Evolutionary conservation across 2,797 vertebrate genomes (phyloP).

Genomic region (Gymnoscopelus braueri): DNA sequence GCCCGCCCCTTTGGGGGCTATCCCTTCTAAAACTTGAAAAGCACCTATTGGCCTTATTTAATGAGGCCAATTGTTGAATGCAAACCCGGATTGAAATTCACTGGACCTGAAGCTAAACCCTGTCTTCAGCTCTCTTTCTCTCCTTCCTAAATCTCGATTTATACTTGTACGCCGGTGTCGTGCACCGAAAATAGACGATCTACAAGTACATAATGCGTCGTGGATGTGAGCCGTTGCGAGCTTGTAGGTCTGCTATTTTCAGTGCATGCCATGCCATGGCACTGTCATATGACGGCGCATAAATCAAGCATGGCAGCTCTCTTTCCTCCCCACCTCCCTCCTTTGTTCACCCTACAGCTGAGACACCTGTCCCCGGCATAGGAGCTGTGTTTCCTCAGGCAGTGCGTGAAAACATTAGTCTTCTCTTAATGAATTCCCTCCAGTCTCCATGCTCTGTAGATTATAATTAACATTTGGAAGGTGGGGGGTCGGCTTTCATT

Average conservation of each 20-base stretch:
- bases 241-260: no score
- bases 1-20: no score
- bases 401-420: slow-evolving; percentile 40
- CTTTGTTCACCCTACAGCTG: slow-evolving; percentile 13
- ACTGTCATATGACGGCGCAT: no score
- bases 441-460: slow-evolving; percentile 39
- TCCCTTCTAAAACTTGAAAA: no score
- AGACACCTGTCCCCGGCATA: slow-evolving; percentile 45
- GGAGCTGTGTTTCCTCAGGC: slow-evolving; percentile 30
- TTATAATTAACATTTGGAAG: slow-evolving; percentile 62
- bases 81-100: slow-evolving; percentile 52
- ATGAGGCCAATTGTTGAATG: slow-evolving; percentile 24
- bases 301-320: neutral
- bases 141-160: slow-evolving; percentile 10
- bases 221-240: no score
- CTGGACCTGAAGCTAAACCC: slow-evolving; percentile 14
- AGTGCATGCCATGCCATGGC: no score
- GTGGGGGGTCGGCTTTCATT: slow-evolving; percentile 63
- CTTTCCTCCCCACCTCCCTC: slow-evolving; percentile 9
- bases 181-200: no score
- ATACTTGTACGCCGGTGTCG: no score
- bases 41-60: no score
- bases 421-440: slow-evolving; percentile 43
- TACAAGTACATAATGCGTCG: no score
- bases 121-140: neutral